Evolutionary conservation across 2,888 invertebrate genomes (phyloP), one percentile per base, ranked within the genome.

Genomic region (Hololepta plana): DNA sequence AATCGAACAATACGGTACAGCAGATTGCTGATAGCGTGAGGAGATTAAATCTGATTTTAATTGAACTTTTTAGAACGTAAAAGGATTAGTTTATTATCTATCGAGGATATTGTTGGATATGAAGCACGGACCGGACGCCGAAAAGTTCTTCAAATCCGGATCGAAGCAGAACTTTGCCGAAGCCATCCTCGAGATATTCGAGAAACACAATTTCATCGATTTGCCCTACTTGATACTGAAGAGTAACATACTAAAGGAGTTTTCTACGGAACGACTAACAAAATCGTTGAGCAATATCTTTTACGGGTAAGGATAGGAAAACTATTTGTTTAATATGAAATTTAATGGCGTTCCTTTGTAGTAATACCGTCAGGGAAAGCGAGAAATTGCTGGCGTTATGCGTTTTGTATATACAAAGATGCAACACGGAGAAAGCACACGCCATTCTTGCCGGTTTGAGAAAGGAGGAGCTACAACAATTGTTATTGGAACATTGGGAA

Each of bases 351-450:
- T n/a, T n/a, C n/a, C 14, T 17, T 37, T 40, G 38, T 9, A 50
- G 53, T 20, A 49, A 54, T 27, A 30, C 39, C 5, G 40, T 41
- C 7, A 49, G 49, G 21, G 46, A 53, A 17, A 38, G 43, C 3
- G 55, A 53, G 24, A 52, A 52, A 37, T 35, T 45, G 26, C 44
- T 65, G 13, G 62, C 62, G 2, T 40, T 65, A 4, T 49, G 57
- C 1, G 38, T 64, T 4, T 42, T 67, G 5, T 59, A 62, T 34
- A 53, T 64, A 10, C 63, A 65, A 33, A 60, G 62, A 13, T 60
- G 60, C 21, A 60, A 59, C 27, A 49, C 49, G 23, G 46, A 48
- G 12, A 49, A 57, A 33, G 64, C 66, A 0, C 51, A 57, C 24
- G 48, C 51, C 10, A 47, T 53, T 9, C 39, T 67, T 5, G 48